These are phyloP conservation scores for Noctilio leporinus DNA, from an alignment of 2,113 vertebrate species.

Conservation along the genomic window DNA sequence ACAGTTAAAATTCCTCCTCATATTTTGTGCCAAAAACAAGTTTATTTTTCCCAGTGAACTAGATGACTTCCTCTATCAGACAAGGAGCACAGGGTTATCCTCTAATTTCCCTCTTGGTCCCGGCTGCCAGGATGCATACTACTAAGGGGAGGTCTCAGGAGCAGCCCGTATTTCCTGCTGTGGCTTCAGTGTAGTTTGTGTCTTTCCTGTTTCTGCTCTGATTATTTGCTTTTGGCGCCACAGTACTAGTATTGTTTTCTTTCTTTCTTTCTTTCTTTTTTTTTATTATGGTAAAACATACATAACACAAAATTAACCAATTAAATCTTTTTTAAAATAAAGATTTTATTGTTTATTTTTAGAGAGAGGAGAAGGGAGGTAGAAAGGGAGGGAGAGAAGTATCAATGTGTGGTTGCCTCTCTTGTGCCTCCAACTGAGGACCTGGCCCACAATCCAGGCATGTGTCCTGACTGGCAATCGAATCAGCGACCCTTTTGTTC, in stretches of 20 bases:
- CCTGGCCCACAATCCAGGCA: too few species aligned
- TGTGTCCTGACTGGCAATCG: too few species aligned
- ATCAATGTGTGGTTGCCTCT: too few species aligned
- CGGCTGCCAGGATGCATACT: constrained; percentile 24
- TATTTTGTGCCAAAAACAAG: constrained; percentile 17
- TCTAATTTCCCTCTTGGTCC: constrained; percentile 45
- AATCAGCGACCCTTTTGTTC: too few species aligned
- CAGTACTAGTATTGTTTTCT: background rate
- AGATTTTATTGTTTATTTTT: too few species aligned
- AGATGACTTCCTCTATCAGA: constrained; percentile 56
- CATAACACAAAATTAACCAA: too few species aligned
- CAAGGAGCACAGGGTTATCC: background rate
- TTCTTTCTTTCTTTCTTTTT: too few species aligned
- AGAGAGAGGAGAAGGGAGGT: too few species aligned
- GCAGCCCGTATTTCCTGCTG: background rate
- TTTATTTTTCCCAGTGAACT: constrained; percentile 38
- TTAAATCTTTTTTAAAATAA: background rate
- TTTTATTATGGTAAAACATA: background rate
- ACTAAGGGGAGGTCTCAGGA: background rate
- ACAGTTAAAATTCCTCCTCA: background rate
- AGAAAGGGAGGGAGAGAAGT: too few species aligned
- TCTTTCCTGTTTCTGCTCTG: background rate
- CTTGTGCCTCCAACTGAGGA: too few species aligned
- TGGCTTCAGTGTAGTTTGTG: background rate
- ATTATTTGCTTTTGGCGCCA: background rate